Conservation (phyloP, 2,797 vertebrate species). For the Clarias fuscus region DNA sequence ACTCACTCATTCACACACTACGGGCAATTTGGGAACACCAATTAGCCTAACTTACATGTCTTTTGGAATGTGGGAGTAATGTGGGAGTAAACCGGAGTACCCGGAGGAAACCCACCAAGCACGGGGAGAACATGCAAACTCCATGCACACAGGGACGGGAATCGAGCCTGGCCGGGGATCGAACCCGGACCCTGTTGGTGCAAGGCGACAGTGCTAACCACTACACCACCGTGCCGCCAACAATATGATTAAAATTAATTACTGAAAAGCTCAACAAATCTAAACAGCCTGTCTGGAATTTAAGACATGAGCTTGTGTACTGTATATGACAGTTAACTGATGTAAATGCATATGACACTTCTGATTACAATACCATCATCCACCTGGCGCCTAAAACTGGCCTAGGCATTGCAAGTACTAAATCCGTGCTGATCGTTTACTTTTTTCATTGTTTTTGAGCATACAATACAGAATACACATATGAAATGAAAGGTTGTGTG, state of each 20-base stretch:
- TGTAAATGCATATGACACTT: too few relatives aligned
- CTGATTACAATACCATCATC: neutral
- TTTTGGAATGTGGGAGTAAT: too few relatives aligned
- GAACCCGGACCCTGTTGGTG: too few relatives aligned
- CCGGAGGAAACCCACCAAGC: too few relatives aligned
- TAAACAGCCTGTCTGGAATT: neutral
- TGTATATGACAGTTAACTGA: neutral
- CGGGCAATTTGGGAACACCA: too few relatives aligned
- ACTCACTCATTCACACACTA: too few relatives aligned
- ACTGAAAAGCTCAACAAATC: neutral
- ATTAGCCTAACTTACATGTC: too few relatives aligned
- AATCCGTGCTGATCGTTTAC: neutral
- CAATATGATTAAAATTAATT: neutral
- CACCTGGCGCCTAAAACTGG: neutral
- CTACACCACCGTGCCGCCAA: neutral
- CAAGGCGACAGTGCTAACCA: too few relatives aligned
- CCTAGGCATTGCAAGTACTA: neutral
- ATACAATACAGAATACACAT: neutral
- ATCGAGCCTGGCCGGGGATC: too few relatives aligned
- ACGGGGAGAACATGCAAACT: too few relatives aligned
- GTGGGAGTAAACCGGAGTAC: too few relatives aligned
- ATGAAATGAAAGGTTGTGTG: constrained; percentile 3
- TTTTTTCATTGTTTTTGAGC: neutral
- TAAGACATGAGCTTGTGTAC: neutral
- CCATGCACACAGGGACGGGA: too few relatives aligned